Evolutionary conservation across 1,140 invertebrate genomes (phyloP), one percentile per base, ranked within the genome.

Genomic region (Drosophila serrata): DNA sequence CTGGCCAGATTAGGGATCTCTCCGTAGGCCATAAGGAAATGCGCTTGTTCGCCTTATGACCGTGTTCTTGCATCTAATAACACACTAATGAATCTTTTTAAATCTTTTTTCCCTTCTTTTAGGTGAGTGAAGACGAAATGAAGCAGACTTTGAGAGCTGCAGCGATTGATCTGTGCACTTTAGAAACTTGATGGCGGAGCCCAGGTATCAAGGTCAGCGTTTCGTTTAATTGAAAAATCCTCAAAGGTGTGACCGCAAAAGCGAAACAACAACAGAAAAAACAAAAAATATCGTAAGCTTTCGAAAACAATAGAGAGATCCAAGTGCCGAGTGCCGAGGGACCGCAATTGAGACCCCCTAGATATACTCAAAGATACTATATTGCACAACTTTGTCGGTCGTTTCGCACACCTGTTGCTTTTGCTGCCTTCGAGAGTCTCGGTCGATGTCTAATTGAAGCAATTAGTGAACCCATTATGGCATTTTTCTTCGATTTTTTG

Each of bases 301-400:
- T 81, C 42, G 48, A 73, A 77, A 82, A 82, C 79, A 82, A 78
- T 82, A 62, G 79, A 61, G 59, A 56, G 40, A 72, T 53, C 17
- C 65, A 24, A 81, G 70, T 63, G 45, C 64, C 39, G 31, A 80
- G 69, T 59, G 56, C 68, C 63, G 48, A 68, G 67, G 19, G 43
- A 79, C 75, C 33, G 56, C 68, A 74, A 62, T 53, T 33, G 68
- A 51, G 46, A 24, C 27, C 27, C 27, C 63, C 31, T 51, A 45
- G 64, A 35, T 59, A 72, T 82, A 79, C 19, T 27, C 63, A 37
- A 42, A 37, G 65, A 35, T 59, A 33, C 31, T 11, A 79, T 11
- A 79, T 82, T 82, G 82, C 78, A 74, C 78, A 82, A 87, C 82
- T 81, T 67, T 86, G 80, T 81, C 65, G 81, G 79, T 64, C 73